Base-by-base conservation (phyloP, 1,140 invertebrate genomes). In the Palaemon carinicauda region DNA sequence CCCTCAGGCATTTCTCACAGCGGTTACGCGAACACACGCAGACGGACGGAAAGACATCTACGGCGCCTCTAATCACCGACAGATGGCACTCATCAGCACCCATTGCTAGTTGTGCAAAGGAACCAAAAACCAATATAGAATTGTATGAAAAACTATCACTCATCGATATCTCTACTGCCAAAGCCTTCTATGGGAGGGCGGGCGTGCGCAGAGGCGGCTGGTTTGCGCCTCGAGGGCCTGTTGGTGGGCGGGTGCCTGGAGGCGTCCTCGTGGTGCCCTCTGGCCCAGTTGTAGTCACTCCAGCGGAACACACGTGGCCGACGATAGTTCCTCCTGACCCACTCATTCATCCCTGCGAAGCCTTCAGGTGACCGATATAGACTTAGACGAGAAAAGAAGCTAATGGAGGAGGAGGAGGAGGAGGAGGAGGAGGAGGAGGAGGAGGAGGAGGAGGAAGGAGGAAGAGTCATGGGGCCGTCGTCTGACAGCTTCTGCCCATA, bases 251-350 rank as follows among this genome's bases (percentile, higher is more conserved):
- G 77, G 21, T 50, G 33, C 27, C 73, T 33, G 78, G 54, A 33
- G 29, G 33, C 54, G 56, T 56, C 29, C 80, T 33, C 60, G 69
- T 29, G 29, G 56, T 71, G 52, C 75, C 83, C 83, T 24, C 17
- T 79, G 83, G 83, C 83, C 60, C 56, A 78, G 74, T 85, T 85
- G 83, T 79, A 85, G 83, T 60, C 60, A 79, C 75, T 80, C 75
- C 75, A 79, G 56, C 83, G 83, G 83, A 85, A 85, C 83, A 78
- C 77, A 71, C 77, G 75, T 73, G 75, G 75, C 54, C 71, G 53
- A 33, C 29, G n/a, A n/a, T n/a, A n/a, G 17, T n/a, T n/a, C 27
- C 21, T 41, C n/a, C 33, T 52, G 27, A 69, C 74, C 73, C 82
- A 78, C 51, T 60, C 82, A 56, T 75, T 10, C 69, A 29, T n/a